Evolutionary conservation across 1,140 invertebrate species (phyloP), one percentile per base, ranked within the genome.

Genomic region (Coenobita brevimanus): DNA sequence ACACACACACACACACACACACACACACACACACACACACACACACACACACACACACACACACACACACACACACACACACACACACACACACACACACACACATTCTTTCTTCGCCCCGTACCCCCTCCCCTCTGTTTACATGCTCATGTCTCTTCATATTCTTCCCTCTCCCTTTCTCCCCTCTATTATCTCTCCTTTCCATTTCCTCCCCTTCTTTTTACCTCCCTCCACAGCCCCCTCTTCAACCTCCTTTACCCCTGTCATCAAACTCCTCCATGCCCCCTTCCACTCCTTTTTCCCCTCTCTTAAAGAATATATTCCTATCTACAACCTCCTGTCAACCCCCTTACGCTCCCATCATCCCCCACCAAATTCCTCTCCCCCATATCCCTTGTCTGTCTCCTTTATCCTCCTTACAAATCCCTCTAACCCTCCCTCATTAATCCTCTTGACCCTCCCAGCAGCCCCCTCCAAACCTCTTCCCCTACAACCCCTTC

Each of bases 11-110:
- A 36, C 78, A 21, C 33, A 21, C 78, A 21, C 30, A 36, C 50
- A 27, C 81, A n/a, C 43, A 46, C 81, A n/a, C 81, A 13, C 62
- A n/a, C 27, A 46, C 64, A 46, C 46, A 50, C 41, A 46, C 54
- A 62, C 78, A 36, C 78, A 62, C 78, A 62, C 78, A 36, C 78
- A 36, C 78, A 36, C 78, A 36, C 69, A 15, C 69, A 38, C 62
- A 46, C 62, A 30, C 64, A 24, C 67, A 24, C 41, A 46, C 64
- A 46, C 81, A 27, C 43, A 27, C 50, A 50, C 27, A 4, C 43
- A 13, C 24, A 17, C 27, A 8, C 27, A 24, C 75, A 24, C 75
- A 46, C 41, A 0, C 24, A 3, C 41, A 17, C 41, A 17, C 43
- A n/a, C 27, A 17, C 27, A 3, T 21, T 38, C 27, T 27, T 13